A percentile compares a stretch with the other conserved stretches of the same genome.
phyloP scores from a whole-genome alignment of 2,888 invertebrate species.

The Cactoblastis cactorum region DNA sequence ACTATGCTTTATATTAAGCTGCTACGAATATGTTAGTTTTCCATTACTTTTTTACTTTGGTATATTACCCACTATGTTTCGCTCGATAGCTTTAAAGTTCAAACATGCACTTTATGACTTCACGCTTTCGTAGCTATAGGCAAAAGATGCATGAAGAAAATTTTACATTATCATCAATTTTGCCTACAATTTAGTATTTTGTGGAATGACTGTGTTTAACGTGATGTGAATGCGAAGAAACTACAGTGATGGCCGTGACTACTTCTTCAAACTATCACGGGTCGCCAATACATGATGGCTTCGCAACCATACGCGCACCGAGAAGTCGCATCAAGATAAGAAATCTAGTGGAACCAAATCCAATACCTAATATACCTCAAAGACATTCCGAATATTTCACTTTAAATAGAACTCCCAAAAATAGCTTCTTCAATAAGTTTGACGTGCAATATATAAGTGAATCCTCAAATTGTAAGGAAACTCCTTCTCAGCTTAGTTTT shows the following conservation, averaged over 20 bases:
- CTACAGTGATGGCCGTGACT: slow-evolving; percentile 60
- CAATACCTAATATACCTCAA: slow-evolving; percentile 65
- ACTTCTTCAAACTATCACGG: slow-evolving; percentile 68
- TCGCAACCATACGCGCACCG: slow-evolving; percentile 89
- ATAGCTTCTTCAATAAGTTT: slow-evolving; percentile 60
- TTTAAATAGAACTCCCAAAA: slow-evolving; percentile 64
- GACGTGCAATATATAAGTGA: slow-evolving; percentile 61
- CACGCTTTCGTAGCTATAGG: slow-evolving; percentile 49
- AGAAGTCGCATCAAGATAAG: slow-evolving; percentile 73
- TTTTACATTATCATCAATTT: slow-evolving; percentile 22
- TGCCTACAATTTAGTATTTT: slow-evolving; percentile 20
- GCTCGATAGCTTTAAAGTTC: slow-evolving; percentile 22
- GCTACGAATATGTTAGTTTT: slow-evolving; percentile 23
- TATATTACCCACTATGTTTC: slow-evolving; percentile 19
- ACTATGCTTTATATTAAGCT: too few relatives aligned
- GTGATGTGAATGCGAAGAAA: slow-evolving; percentile 29
- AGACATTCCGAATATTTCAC: slow-evolving; percentile 75
- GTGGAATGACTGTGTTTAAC: slow-evolving; percentile 19
- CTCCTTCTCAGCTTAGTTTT: slow-evolving; percentile 60
- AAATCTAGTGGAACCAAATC: slow-evolving; percentile 67
- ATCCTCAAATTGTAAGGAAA: slow-evolving; percentile 40
- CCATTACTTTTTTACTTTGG: slow-evolving; percentile 22
- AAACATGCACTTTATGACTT: slow-evolving; percentile 42
- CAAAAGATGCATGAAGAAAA: slow-evolving; percentile 30
- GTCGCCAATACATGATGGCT: slow-evolving; percentile 89